phyloP scores from a whole-genome alignment of 2,888 invertebrate species.

The Metacarcinus magister region DNA sequence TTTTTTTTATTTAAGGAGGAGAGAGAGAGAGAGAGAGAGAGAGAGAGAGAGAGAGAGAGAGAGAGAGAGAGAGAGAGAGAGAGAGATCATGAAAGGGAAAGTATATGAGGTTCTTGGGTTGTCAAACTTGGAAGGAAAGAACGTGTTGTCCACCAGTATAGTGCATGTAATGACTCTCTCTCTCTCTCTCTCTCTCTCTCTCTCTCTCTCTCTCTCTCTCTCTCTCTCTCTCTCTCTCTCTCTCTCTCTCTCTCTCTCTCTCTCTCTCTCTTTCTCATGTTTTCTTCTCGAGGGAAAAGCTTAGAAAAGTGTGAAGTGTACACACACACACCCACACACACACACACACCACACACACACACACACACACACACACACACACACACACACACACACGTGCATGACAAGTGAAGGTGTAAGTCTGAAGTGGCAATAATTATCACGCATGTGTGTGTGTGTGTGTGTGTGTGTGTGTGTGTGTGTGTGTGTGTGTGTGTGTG shows the following conservation, averaged over 20 bases:
- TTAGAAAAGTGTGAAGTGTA: not conserved
- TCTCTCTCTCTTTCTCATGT: not conserved
- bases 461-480: slow-evolving; percentile 60
- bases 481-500: slow-evolving; percentile 52
- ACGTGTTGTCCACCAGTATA: not conserved
- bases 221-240: not conserved
- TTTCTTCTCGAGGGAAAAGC: not conserved
- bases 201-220: not conserved
- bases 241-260: not conserved
- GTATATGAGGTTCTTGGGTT: not conserved
- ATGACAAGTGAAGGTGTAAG: slow-evolving; percentile 21
- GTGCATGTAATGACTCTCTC: not conserved
- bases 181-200: not conserved
- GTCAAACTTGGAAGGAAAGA: slow-evolving; percentile 27
- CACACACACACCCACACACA: not conserved
- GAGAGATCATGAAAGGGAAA: slow-evolving; percentile 34
- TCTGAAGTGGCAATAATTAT: not conserved
- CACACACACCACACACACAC: slow-evolving; percentile 54
- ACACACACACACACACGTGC: slow-evolving; percentile 58
- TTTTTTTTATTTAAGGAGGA: not conserved
- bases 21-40: too few relatives aligned
- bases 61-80: slow-evolving; percentile 39
- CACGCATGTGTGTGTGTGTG: slow-evolving; percentile 44
- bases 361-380: slow-evolving; percentile 60
- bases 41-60: slow-evolving; percentile 34